These are phyloP conservation scores for Rutpela maculata DNA, from an alignment of 2,888 invertebrate genomes.

Conservation along the genomic window DNA sequence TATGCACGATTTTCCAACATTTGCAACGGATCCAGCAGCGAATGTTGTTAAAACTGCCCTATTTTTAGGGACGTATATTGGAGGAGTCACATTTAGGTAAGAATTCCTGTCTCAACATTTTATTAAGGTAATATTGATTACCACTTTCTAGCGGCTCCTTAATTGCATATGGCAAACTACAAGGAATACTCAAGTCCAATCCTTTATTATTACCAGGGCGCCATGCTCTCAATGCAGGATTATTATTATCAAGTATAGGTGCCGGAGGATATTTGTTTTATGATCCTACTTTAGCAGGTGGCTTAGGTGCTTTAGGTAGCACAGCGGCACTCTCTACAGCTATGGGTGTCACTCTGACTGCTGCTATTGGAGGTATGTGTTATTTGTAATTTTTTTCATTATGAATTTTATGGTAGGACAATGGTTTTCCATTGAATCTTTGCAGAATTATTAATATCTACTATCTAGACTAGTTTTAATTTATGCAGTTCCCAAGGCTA, in stretches of 20 bases:
- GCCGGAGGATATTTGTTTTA: constrained; percentile 84
- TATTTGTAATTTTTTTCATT: constrained; percentile 36
- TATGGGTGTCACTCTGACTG: constrained; percentile 91
- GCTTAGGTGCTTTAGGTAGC: constrained; percentile 84
- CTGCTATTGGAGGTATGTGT: constrained; percentile 87
- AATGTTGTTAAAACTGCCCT: constrained; percentile 89
- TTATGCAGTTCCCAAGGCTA: no score
- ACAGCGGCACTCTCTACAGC: constrained; percentile 86
- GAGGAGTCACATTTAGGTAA: constrained; percentile 91
- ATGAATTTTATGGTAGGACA: not conserved
- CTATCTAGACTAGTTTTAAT: no score
- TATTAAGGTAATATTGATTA: not conserved
- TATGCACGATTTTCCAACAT: constrained; percentile 88
- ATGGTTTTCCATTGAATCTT: no score
- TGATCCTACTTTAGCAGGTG: constrained; percentile 80
- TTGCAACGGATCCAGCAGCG: constrained; percentile 87
- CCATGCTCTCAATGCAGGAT: constrained; percentile 84
- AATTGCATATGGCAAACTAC: constrained; percentile 93
- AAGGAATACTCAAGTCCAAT: constrained; percentile 87
- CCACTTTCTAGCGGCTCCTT: constrained; percentile 83
- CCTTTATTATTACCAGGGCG: constrained; percentile 89
- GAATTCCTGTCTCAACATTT: constrained; percentile 14
- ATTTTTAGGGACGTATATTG: constrained; percentile 92
- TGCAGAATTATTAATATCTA: no score
- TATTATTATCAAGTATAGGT: constrained; percentile 83